Base-by-base conservation (phyloP, 2,888 invertebrate species). In the Papilio demoleus region DNA sequence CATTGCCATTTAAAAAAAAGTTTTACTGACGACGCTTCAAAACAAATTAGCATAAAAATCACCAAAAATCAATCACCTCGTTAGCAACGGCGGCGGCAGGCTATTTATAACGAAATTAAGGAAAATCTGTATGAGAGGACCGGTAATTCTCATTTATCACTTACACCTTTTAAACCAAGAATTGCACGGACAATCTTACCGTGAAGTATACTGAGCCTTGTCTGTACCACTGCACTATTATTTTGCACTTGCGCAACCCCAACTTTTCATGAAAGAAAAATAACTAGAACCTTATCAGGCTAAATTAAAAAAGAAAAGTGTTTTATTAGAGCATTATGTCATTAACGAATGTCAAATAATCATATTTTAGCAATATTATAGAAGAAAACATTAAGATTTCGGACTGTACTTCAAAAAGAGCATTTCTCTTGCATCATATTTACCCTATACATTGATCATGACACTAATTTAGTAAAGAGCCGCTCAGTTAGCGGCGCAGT, bases 321-420 rank as follows among this genome's bases (percentile, higher is more conserved):
- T 24, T 17, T 56, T 17, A 2, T 1, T n/a, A 31, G 31, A n/a
- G 27, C 8, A 9, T 56, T 31, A 31, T 17, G 31, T 56, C 53
- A 56, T 17, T n/a, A 2, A 12, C 12, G 0, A 6, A 53, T 56
- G 14, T 31, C 5, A 56, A 31, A 31, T 31, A 31, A 22, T 31
- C 27, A n/a, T 27, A 27, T 56, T 56, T 27, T 53, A 53, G 53
- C 53, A 53, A 17, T 31, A 3, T 53, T 31, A 31, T 53, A 31
- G 31, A 27, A 31, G 31, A 31, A 31, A n/a, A 27, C 2, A 6
- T 56, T 31, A 31, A 56, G 3, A 56, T 9, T 31, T 31, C 31
- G 31, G 53, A 14, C 27, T 27, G 24, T 27, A 53, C 27, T 27
- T 27, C 24, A 24, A 50, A 24, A n/a, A 14, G 5, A 8, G 17